Conservation (phyloP, 2,113 vertebrate species). For the Sisor rabdophorus region DNA sequence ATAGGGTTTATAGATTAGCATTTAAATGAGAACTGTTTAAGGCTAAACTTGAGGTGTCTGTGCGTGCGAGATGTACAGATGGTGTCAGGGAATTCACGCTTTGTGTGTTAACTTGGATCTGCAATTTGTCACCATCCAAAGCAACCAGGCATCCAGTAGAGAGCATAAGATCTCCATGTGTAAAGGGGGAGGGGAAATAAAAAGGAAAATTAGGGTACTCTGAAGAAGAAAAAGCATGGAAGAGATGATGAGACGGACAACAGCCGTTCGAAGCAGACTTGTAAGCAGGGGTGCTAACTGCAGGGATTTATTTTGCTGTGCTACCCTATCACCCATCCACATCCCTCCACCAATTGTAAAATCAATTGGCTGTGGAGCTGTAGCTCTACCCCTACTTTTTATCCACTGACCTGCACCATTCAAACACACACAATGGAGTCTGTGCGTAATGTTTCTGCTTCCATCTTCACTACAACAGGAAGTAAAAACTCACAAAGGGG, state of each 20-base stretch:
- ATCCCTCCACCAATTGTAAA: not conserved
- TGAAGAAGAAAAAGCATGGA: not conserved
- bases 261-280: slow-evolving; percentile 16
- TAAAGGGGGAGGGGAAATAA: slow-evolving; percentile 1
- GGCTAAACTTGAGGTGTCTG: not conserved
- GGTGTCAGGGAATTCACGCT: slow-evolving; percentile 8
- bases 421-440: slow-evolving; percentile 54
- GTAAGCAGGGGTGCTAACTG: slow-evolving; percentile 18
- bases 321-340: not conserved
- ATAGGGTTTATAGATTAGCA: not conserved
- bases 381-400: slow-evolving; percentile 12
- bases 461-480: slow-evolving; percentile 28
- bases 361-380: slow-evolving; percentile 47
- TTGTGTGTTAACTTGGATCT: not conserved
- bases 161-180: not conserved
- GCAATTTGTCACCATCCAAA: slow-evolving; percentile 36
- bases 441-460: slow-evolving; percentile 46
- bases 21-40: slow-evolving; percentile 5
- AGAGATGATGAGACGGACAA: slow-evolving; percentile 33
- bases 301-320: slow-evolving; percentile 26
- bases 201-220: not conserved
- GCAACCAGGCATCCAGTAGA: slow-evolving; percentile 29
- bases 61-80: not conserved
- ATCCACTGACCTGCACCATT: slow-evolving; percentile 20
- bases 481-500: slow-evolving; percentile 34